A percentile compares a stretch with the other conserved stretches of the same genome.
Evolutionary conservation across 2,113 vertebrate genomes (phyloP).

Genomic region (Hymenochirus boettgeri): DNA sequence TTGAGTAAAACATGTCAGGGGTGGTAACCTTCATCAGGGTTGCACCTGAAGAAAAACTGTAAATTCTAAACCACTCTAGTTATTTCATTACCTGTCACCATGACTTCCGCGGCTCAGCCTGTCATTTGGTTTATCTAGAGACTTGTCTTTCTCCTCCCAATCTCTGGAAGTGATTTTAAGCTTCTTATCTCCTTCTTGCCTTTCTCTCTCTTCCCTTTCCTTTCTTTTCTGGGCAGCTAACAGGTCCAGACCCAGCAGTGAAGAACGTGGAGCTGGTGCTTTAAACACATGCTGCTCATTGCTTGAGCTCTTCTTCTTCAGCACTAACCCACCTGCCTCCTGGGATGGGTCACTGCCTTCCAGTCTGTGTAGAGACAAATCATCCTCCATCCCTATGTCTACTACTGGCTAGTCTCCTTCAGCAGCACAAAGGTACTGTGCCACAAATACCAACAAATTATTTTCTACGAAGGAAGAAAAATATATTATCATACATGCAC

Average conservation of each 20-base stretch:
- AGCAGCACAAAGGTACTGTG: conserved; percentile 29
- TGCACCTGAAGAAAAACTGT: accelerated
- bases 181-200: conserved; percentile 66
- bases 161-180: conserved; percentile 78
- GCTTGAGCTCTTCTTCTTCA: conserved; percentile 73
- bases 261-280: conserved; percentile 84
- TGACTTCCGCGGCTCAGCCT: conserved; percentile 52
- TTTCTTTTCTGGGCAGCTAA: conserved; percentile 89
- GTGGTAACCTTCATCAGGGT: no score
- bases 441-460: neutral
- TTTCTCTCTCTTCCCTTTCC: conserved; percentile 76
- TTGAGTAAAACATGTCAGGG: no score
- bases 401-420: conserved; percentile 25
- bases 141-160: conserved; percentile 87
- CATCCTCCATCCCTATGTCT: conserved; percentile 45
- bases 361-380: conserved; percentile 69
- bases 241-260: conserved; percentile 86
- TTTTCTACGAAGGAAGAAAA: conserved; percentile 29
- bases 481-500: no score
- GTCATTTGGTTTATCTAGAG: conserved; percentile 56
- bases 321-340: conserved; percentile 79
- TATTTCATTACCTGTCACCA: conserved; percentile 74
- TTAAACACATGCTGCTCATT: conserved; percentile 87
- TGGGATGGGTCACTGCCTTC: conserved; percentile 66
- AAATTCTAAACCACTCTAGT: neutral